These are phyloP conservation scores for Harpagifer antarcticus DNA, from an alignment of 2,797 vertebrate species.

Conservation along the genomic window DNA sequence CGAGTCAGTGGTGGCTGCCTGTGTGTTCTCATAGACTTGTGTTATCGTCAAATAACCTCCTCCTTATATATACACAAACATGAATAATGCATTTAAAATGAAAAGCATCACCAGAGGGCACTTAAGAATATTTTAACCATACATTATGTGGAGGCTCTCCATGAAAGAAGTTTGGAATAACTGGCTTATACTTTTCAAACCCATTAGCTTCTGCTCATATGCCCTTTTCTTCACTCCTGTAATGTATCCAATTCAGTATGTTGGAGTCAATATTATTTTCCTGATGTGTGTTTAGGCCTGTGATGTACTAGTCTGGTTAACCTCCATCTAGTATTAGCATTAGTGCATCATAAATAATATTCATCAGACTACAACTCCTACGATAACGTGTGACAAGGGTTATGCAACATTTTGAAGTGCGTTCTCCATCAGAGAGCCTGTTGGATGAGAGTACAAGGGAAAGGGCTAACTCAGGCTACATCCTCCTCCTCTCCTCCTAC, in stretches of 20 bases:
- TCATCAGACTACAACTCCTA: slow-evolving; percentile 38
- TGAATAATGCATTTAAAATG: neutral
- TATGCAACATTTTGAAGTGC: slow-evolving; percentile 63
- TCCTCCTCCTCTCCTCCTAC: slow-evolving; percentile 54
- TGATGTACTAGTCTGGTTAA: neutral
- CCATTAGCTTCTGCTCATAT: neutral
- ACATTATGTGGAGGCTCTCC: neutral
- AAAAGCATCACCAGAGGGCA: neutral
- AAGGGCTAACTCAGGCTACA: slow-evolving; percentile 57
- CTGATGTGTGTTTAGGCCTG: slow-evolving; percentile 9
- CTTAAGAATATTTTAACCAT: neutral
- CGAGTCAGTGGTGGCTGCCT: neutral
- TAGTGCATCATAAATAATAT: slow-evolving; percentile 44
- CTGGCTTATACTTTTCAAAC: neutral
- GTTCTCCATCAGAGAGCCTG: slow-evolving; percentile 47
- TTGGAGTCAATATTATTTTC: neutral
- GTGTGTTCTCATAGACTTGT: neutral
- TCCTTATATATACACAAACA: neutral
- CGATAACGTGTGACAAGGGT: slow-evolving; percentile 47
- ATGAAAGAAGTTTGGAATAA: neutral
- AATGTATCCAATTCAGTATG: neutral
- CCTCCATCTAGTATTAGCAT: slow-evolving; percentile 4
- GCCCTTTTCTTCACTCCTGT: neutral
- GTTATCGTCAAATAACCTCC: neutral
- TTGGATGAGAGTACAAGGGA: slow-evolving; percentile 54